Percentiles rank a stretch among this genome's conserved stretches.
phyloP scores from a whole-genome alignment of 35 echinoderm and acorn worm species.

The Lytechinus pictus region DNA sequence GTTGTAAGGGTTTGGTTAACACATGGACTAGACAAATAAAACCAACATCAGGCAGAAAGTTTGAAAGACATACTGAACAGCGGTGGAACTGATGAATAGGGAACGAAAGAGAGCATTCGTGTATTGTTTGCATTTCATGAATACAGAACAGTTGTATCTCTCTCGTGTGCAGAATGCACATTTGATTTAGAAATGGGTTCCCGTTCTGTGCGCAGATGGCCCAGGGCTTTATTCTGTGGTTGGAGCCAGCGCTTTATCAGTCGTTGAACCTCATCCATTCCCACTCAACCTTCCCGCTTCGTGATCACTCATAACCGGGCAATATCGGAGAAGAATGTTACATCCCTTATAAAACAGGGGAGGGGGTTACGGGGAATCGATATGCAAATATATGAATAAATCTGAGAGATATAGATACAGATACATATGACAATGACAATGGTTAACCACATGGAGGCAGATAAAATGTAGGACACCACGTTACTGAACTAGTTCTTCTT shows the following conservation, averaged over 20 bases:
- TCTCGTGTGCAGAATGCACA: neutral
- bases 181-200: neutral
- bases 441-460: neutral
- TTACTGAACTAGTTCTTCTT: neutral
- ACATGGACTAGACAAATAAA: neutral
- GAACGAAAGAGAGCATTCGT: neutral
- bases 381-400: too few relatives aligned
- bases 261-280: neutral
- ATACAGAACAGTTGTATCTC: neutral
- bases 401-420: neutral
- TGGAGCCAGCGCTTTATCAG: constrained; percentile 16
- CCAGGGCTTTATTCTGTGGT: neutral
- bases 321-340: neutral
- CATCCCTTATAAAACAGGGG: neutral
- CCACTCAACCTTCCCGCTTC: neutral
- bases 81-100: neutral
- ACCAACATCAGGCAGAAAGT: neutral
- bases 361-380: neutral
- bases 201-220: neutral
- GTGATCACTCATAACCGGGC: neutral
- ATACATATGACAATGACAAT: neutral
- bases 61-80: neutral
- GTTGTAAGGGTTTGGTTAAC: neutral
- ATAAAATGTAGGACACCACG: neutral
- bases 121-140: neutral